Percentiles rank a stretch among this genome's conserved stretches.
These are phyloP conservation scores for Sinocyclocheilus anshuiensis DNA, from an alignment of 2,113 vertebrate genomes.

Conservation along the genomic window DNA sequence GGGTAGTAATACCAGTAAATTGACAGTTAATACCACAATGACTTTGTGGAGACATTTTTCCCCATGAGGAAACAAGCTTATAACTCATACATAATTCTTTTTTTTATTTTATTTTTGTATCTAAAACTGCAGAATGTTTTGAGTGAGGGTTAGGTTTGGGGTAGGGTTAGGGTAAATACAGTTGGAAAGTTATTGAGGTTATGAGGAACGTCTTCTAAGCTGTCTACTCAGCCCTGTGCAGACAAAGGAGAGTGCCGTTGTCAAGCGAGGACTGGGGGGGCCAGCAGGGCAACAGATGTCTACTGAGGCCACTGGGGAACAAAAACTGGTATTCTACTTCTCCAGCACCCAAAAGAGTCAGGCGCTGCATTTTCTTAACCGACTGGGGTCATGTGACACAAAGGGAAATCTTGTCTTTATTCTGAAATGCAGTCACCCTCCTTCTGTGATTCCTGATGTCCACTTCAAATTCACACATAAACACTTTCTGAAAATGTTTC, in stretches of 20 bases:
- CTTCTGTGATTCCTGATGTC: not conserved
- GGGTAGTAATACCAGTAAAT: too few relatives aligned
- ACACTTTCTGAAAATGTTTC: not conserved
- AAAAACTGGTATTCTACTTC: slow-evolving; percentile 88
- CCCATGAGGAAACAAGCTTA: too few relatives aligned
- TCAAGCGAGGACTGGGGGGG: slow-evolving; percentile 41
- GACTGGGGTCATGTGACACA: slow-evolving; percentile 64
- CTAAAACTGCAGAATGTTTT: too few relatives aligned
- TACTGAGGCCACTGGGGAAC: slow-evolving; percentile 88
- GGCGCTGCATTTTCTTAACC: slow-evolving; percentile 80
- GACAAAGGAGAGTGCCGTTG: slow-evolving; percentile 32
- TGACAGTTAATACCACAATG: too few relatives aligned
- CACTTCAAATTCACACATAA: not conserved
- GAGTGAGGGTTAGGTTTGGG: too few relatives aligned
- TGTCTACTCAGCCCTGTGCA: slow-evolving; percentile 71
- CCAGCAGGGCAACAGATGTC: slow-evolving; percentile 93
- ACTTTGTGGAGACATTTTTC: too few relatives aligned
- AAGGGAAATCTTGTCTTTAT: not conserved
- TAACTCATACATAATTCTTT: too few relatives aligned
- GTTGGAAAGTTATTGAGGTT: slow-evolving; percentile 77
- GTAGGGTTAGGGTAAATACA: too few relatives aligned
- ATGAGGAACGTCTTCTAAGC: slow-evolving; percentile 62
- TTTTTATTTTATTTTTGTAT: too few relatives aligned
- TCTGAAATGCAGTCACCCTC: slow-evolving; percentile 40
- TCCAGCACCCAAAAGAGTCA: slow-evolving; percentile 79